phyloP scores from a whole-genome alignment of 2,888 invertebrate species.

The Meganola albula region DNA sequence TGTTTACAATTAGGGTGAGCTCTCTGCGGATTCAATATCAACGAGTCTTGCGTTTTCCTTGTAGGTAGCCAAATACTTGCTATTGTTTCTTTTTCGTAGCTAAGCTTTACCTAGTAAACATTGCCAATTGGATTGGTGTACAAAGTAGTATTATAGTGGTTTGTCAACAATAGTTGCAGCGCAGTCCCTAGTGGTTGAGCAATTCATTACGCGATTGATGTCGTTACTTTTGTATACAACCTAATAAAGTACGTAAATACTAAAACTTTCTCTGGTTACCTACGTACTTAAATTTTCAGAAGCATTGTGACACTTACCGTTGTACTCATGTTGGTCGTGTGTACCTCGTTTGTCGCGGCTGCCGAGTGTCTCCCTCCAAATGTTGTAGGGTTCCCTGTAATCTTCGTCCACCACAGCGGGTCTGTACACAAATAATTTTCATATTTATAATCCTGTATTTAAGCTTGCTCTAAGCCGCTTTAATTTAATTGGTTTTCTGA shows the following conservation, averaged over 20 bases:
- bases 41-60: slow-evolving; percentile 36
- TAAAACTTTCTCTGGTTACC: no score
- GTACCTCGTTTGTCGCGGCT: slow-evolving; percentile 59
- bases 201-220: no score
- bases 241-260: no score
- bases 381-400: slow-evolving; percentile 69
- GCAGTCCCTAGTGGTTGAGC: no score
- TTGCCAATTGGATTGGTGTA: no score
- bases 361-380: slow-evolving; percentile 68
- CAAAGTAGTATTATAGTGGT: no score
- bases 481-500: slow-evolving; percentile 12
- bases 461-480: slow-evolving; percentile 6
- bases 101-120: no score
- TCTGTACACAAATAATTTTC: slow-evolving; percentile 36
- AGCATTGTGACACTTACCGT: slow-evolving; percentile 58
- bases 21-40: slow-evolving; percentile 37
- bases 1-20: slow-evolving; percentile 56
- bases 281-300: no score
- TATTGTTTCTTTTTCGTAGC: no score
- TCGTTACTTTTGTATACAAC: no score
- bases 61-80: no score
- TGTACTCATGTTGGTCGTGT: slow-evolving; percentile 66
- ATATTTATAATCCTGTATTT: slow-evolving; percentile 6
- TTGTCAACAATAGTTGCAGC: no score
- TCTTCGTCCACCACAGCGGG: slow-evolving; percentile 72